phyloP scores from a whole-genome alignment of 2,888 invertebrate genomes.

The Metalampra italica region DNA sequence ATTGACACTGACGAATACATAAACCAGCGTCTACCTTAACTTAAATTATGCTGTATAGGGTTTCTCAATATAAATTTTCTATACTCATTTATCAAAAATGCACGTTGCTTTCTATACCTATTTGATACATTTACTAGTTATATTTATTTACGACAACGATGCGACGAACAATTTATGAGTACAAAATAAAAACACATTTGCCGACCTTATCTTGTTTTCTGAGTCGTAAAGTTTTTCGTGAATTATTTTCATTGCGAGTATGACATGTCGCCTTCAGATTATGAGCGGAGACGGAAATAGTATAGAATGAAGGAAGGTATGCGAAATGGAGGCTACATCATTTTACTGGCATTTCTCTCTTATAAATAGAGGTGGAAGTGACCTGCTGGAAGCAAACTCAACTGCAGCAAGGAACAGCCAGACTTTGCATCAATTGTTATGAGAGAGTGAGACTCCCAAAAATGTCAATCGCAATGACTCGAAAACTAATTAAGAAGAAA shows the following conservation, averaged over 20 bases:
- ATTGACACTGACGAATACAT: no score
- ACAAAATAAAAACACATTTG: not conserved
- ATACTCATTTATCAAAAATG: not conserved
- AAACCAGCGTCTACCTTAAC: no score
- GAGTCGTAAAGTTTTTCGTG: slow-evolving; percentile 5
- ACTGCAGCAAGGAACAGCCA: not conserved
- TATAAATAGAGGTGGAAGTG: slow-evolving; percentile 2
- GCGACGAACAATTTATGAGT: not conserved
- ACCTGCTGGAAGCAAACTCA: not conserved
- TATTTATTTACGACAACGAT: slow-evolving; percentile 1
- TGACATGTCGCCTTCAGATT: slow-evolving; percentile 17
- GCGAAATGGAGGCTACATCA: slow-evolving; percentile 18
- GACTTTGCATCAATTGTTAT: not conserved
- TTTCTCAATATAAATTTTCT: no score
- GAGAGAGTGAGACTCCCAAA: no score
- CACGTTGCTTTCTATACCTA: not conserved
- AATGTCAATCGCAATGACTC: no score
- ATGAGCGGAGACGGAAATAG: slow-evolving; percentile 23
- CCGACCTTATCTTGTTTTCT: not conserved
- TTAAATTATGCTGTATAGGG: no score
- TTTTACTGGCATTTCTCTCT: slow-evolving; percentile 3
- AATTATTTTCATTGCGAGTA: slow-evolving; percentile 3
- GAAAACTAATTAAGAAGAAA: no score
- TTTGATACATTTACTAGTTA: no score
- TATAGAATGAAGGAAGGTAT: slow-evolving; percentile 23